These are phyloP conservation scores for Cheilosia urbana DNA, from an alignment of 2,888 invertebrate species.

Conservation along the genomic window DNA sequence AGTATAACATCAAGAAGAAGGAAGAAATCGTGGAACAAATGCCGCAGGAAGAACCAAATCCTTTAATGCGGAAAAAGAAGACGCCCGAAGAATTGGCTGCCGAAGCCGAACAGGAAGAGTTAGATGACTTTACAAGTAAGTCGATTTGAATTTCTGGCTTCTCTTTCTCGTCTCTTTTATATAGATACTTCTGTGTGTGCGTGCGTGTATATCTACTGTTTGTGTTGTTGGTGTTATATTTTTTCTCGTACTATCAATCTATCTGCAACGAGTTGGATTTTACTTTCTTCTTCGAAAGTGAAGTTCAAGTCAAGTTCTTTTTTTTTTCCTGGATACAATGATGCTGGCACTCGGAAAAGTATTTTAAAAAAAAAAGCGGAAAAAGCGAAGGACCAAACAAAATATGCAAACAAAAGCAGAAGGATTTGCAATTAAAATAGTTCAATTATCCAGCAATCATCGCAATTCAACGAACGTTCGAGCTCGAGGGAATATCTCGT, in stretches of 20 bases:
- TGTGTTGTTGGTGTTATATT: constrained; percentile 1
- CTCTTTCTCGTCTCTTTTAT: constrained; percentile 32
- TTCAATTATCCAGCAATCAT: constrained; percentile 26
- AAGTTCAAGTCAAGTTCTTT: constrained; percentile 38
- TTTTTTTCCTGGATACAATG: constrained; percentile 27
- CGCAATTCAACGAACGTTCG: constrained; percentile 7
- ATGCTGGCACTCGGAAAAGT: constrained; percentile 6
- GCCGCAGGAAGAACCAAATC: constrained; percentile 94
- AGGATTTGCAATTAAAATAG: constrained; percentile 10
- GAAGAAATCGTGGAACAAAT: constrained; percentile 95
- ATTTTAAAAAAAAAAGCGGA: neutral
- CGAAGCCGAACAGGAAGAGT: constrained; percentile 97
- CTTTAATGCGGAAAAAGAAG: constrained; percentile 99
- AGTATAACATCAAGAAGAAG: constrained; percentile 99
- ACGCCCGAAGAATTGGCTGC: constrained; percentile 98
- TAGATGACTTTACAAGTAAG: constrained; percentile 98
- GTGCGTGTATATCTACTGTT: constrained; percentile 22
- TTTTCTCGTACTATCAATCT: constrained; percentile 46
- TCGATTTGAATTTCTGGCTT: constrained; percentile 85
- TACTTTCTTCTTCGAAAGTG: constrained; percentile 29
- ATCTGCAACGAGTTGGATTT: constrained; percentile 28
- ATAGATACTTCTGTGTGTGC: constrained; percentile 36
- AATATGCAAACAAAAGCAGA: constrained; percentile 5
- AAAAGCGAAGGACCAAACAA: neutral
- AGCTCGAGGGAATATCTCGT: constrained; percentile 23